These are phyloP conservation scores for Zaprionus tsacasi DNA, from an alignment of 1,140 invertebrate species.

Conservation along the genomic window DNA sequence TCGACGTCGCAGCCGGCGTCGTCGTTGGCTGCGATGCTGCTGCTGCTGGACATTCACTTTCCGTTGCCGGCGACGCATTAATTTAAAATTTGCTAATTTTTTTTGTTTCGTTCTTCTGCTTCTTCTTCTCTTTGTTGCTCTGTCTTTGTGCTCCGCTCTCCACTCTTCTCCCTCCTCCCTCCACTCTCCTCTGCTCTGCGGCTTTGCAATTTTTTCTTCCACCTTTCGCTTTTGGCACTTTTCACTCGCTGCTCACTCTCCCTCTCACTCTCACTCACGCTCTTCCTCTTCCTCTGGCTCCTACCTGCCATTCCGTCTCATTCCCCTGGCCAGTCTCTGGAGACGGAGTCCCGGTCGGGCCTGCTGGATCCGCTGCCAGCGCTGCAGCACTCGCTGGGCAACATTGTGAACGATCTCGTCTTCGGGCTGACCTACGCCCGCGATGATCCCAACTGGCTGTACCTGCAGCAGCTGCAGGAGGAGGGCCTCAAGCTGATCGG, in stretches of 20 bases:
- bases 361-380: conserved; percentile 63
- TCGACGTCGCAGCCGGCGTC: conserved; percentile 6
- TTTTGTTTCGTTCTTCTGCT: conserved; percentile 13
- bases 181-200: neutral
- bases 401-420: conserved; percentile 90
- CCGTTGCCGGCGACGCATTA: conserved; percentile 48
- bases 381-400: conserved; percentile 90
- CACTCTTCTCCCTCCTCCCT: neutral
- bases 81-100: conserved; percentile 63
- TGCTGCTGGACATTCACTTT: conserved; percentile 55
- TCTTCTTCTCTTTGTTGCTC: conserved; percentile 12
- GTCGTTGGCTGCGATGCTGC: neutral
- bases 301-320: neutral
- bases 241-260: conserved; percentile 24
- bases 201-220: conserved; percentile 17
- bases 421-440: conserved; percentile 89
- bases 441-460: conserved; percentile 90
- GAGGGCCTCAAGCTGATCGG: conserved; percentile 92
- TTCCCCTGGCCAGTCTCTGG: conserved; percentile 17
- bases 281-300: neutral
- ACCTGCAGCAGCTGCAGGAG: conserved; percentile 90
- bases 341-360: conserved; percentile 34
- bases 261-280: neutral
- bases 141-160: conserved; percentile 1
- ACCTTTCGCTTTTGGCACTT: conserved; percentile 38